phyloP scores from a whole-genome alignment of 2,888 invertebrate species.

The Zele albiditarsus region DNA sequence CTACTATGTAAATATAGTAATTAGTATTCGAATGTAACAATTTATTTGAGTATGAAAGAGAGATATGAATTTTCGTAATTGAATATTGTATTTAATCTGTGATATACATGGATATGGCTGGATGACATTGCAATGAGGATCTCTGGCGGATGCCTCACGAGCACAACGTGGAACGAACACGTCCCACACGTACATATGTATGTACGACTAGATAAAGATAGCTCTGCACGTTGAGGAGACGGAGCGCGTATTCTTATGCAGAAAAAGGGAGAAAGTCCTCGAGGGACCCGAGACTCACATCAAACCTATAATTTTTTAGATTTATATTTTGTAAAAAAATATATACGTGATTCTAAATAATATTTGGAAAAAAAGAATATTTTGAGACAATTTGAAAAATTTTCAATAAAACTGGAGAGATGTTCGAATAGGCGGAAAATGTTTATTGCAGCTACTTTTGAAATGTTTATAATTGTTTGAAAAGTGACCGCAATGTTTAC shows the following conservation, averaged over 20 bases:
- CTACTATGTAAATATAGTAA: too few species aligned
- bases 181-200: constrained; percentile 40
- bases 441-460: not conserved
- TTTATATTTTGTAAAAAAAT: constrained; percentile 14
- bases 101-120: too few species aligned
- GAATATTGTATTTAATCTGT: too few species aligned
- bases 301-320: constrained; percentile 26
- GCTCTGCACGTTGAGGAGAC: constrained; percentile 18
- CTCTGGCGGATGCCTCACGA: constrained; percentile 46
- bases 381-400: not conserved
- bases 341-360: not conserved
- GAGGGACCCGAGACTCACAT: constrained; percentile 1
- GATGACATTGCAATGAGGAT: constrained; percentile 43
- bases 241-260: not conserved
- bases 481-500: too few species aligned
- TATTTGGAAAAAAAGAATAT: not conserved
- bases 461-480: too few species aligned
- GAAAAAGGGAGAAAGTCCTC: constrained; percentile 18
- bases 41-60: too few species aligned
- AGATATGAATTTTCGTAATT: too few species aligned
- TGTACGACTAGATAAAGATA: constrained; percentile 42
- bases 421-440: constrained; percentile 34
- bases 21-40: too few species aligned
- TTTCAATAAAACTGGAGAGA: not conserved
- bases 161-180: constrained; percentile 49